Percentiles rank a stretch among this genome's conserved stretches.
These are phyloP conservation scores for Xiphophorus couchianus DNA, from an alignment of 2,113 vertebrate species.

Conservation along the genomic window DNA sequence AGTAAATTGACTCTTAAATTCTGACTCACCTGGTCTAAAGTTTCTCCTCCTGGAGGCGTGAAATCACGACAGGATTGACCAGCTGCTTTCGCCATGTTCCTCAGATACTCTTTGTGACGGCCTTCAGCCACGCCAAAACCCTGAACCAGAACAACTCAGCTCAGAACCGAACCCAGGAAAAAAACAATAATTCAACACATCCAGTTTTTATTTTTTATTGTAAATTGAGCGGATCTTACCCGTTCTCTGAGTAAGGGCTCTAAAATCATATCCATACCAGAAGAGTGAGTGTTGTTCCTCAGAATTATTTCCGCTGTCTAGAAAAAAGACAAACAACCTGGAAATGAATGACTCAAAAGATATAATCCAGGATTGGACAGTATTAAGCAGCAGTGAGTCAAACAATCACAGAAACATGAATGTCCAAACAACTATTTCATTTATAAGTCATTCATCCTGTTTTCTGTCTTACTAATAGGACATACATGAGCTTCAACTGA, in stretches of 20 bases:
- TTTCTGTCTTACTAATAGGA: constrained; percentile 1
- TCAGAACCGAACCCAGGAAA: neutral
- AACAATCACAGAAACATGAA: constrained; percentile 32
- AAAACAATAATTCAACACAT: accelerated
- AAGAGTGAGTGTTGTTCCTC: constrained; percentile 83
- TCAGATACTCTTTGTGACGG: constrained; percentile 85
- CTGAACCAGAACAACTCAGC: constrained; percentile 66
- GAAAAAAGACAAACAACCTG: constrained; percentile 35
- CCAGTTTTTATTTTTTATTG: neutral
- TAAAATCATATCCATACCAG: constrained; percentile 80
- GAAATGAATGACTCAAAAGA: constrained; percentile 39
- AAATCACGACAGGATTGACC: constrained; percentile 86
- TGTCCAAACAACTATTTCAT: constrained; percentile 27
- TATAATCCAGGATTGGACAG: neutral
- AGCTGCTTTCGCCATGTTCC: constrained; percentile 90
- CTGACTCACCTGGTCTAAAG: constrained; percentile 86
- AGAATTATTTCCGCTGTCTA: constrained; percentile 90
- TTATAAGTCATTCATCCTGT: constrained; percentile 39
- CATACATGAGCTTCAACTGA: neutral
- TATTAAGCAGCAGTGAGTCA: constrained; percentile 35
- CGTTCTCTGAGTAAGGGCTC: constrained; percentile 91
- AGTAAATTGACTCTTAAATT: constrained; percentile 5
- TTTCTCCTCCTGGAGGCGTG: constrained; percentile 93
- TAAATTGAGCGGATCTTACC: constrained; percentile 65
- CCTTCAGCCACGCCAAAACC: constrained; percentile 91